A percentile compares a stretch with the other conserved stretches of the same genome.
Conservation (phyloP, 2,113 vertebrate genomes). For the Hypanus sabinus region DNA sequence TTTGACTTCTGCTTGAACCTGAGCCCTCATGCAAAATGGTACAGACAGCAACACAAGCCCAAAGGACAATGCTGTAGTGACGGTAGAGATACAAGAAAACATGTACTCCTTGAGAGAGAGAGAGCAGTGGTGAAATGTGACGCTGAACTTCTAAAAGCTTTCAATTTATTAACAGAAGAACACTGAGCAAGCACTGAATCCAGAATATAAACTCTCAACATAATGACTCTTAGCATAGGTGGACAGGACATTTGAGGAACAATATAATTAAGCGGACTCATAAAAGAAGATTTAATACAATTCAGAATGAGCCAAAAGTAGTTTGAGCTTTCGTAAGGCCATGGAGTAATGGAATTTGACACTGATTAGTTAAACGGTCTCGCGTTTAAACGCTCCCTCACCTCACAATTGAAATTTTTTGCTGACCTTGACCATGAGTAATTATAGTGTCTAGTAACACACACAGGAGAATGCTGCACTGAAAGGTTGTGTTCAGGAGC, state of each 20-base stretch:
- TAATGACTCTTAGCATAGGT: neutral
- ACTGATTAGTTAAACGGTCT: neutral
- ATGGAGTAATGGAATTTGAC: neutral
- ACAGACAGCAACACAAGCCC: no score
- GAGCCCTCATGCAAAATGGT: neutral
- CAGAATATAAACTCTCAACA: neutral
- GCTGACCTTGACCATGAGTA: neutral
- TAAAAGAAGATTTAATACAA: neutral
- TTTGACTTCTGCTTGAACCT: neutral
- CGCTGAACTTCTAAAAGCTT: neutral
- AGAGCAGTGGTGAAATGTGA: neutral
- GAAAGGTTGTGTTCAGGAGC: neutral
- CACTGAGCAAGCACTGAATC: neutral
- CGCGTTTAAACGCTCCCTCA: neutral
- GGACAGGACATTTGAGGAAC: neutral
- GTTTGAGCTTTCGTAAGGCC: neutral
- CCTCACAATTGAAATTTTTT: neutral
- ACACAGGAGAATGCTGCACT: neutral
- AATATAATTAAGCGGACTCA: neutral
- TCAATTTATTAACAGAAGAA: neutral
- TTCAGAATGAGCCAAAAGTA: neutral
- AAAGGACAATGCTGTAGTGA: neutral
- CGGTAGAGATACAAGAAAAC: neutral
- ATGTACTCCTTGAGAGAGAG: neutral
- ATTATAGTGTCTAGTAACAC: neutral